Base-by-base conservation (phyloP, 1,140 invertebrate species). In the Drosophila nebulosa region DNA sequence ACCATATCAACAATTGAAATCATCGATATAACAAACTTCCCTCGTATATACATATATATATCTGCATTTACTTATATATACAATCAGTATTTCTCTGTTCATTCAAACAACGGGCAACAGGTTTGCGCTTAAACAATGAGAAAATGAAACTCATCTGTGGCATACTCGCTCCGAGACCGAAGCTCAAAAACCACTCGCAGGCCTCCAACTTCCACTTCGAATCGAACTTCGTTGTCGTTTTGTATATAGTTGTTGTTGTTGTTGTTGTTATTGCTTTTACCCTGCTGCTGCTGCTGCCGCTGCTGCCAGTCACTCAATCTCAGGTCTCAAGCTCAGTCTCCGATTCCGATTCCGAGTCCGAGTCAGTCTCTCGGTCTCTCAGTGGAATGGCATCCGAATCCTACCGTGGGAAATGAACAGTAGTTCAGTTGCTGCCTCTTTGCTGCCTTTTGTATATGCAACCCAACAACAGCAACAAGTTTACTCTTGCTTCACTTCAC, bases 401-500 rank as follows among this genome's bases (percentile, higher is more conserved):
- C 79, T 86, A 90, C 89, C 89, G 89, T 90, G 89, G 89, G 89
- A 90, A 90, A 90, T 90, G 89, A 85, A 90, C 89, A 90, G 89
- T 90, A 90, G 89, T 81, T 65, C 89, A 90, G 89, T 81, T 65
- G 72, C 26, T 65, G 72, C 26, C 55, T 76, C 65, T 64, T 80
- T 78, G 77, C 39, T 46, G 74, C 66, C 83, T 85, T 30, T 81
- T 86, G 78, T 75, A 73, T 71, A 50, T 59, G 55, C 67, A 71
- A 71, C 24, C 67, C 36, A 73, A 58, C 59, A 80, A 61, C 78
- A 85, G 73, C 83, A 86, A 72, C 79, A 69, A 75, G 80, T 86
- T 84, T 84, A 64, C 69, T 79, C 70, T 68, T 62, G 55, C 59
- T 83, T 52, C 36, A 58, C 42, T 51, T 67, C 51, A 46, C 39